phyloP scores from a whole-genome alignment of 2,888 invertebrate species.

The Resseliella maxima region DNA sequence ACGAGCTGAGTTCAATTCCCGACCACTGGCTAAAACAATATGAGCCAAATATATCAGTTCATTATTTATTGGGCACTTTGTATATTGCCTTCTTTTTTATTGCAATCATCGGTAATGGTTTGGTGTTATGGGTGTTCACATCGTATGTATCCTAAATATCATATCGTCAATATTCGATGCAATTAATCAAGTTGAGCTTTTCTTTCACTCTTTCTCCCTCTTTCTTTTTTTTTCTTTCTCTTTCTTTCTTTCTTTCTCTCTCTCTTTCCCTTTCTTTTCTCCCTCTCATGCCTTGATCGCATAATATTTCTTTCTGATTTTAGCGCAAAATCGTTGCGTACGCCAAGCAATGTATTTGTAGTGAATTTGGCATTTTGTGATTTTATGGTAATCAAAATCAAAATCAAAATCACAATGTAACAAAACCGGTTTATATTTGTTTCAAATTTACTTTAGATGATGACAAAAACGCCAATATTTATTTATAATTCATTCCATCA shows the following conservation, averaged over 20 bases:
- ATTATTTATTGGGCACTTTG: slow-evolving; percentile 81
- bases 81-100: slow-evolving; percentile 81
- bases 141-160: slow-evolving; percentile 71
- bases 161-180: not conserved
- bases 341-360: slow-evolving; percentile 85
- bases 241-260: not conserved
- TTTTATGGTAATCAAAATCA: too few species aligned
- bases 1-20: slow-evolving; percentile 80
- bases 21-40: slow-evolving; percentile 84
- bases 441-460: too few species aligned
- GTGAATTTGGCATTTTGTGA: slow-evolving; percentile 85
- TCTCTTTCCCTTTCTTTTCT: not conserved
- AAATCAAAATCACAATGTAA: too few species aligned
- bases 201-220: not conserved
- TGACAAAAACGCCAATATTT: slow-evolving; percentile 86
- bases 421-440: too few species aligned
- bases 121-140: slow-evolving; percentile 86
- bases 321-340: slow-evolving; percentile 66
- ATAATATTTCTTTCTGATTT: not conserved
- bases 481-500: slow-evolving; percentile 85
- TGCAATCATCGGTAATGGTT: slow-evolving; percentile 82
- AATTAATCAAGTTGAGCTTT: not conserved
- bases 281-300: too few species aligned
- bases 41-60: slow-evolving; percentile 84
- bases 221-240: not conserved